Conservation (phyloP, 2,888 invertebrate species). For the Cylloceria caligata region DNA sequence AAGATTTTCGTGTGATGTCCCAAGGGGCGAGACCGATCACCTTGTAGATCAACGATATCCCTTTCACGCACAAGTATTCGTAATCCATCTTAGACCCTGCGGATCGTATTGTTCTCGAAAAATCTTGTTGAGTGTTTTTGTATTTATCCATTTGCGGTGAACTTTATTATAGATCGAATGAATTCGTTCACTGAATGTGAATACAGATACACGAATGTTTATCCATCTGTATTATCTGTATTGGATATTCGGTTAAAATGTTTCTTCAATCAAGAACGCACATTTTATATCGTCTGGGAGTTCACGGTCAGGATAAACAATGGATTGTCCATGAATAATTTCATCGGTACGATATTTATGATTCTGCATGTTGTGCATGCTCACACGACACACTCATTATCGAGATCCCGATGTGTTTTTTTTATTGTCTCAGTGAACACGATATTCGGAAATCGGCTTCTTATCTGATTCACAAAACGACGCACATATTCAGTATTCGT, state of each 20-base stretch:
- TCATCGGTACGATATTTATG: slow-evolving; percentile 4
- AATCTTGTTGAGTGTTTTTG: background rate
- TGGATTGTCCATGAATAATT: slow-evolving; percentile 32
- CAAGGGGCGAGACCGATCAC: slow-evolving; percentile 57
- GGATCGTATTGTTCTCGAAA: background rate
- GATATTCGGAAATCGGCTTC: background rate
- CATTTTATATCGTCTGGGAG: slow-evolving; percentile 10
- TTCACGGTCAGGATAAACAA: slow-evolving; percentile 12
- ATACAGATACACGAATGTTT: background rate
- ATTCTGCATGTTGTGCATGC: background rate
- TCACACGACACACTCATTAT: slow-evolving; percentile 32
- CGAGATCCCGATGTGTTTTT: slow-evolving; percentile 1
- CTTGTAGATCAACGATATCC: slow-evolving; percentile 30
- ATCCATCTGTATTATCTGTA: too few relatives aligned
- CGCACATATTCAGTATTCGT: background rate
- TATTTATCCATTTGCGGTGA: background rate
- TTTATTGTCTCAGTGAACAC: background rate
- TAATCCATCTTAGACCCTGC: background rate
- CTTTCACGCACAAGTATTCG: slow-evolving; percentile 14
- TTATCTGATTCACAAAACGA: background rate
- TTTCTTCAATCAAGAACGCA: slow-evolving; percentile 21
- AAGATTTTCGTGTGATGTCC: background rate
- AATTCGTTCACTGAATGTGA: slow-evolving; percentile 7
- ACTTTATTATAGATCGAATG: background rate
- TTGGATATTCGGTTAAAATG: background rate